Percentiles rank a stretch among this genome's conserved stretches.
Conservation (phyloP, 2,113 vertebrate species). For the Leptosomus discolor region DNA sequence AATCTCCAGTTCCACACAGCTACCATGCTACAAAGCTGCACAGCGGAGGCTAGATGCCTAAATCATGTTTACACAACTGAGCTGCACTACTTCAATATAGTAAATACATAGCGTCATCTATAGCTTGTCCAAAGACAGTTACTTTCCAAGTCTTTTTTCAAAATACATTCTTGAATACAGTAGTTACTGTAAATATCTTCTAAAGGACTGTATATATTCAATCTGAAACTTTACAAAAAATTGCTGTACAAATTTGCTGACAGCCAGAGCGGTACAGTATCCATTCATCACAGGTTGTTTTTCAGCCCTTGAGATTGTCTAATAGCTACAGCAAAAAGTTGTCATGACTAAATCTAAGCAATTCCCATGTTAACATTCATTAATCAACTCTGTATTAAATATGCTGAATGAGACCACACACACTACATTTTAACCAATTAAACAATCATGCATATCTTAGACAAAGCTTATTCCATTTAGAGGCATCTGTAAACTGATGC, state of each 20-base stretch:
- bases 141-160: constrained; percentile 6
- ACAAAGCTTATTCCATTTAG: constrained; percentile 49
- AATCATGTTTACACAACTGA: background rate
- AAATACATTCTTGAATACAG: constrained; percentile 67
- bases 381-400: constrained; percentile 56
- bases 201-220: constrained; percentile 8
- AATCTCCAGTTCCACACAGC: constrained; percentile 10
- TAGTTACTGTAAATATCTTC: constrained; percentile 53
- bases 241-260: constrained; percentile 7
- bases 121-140: background rate
- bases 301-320: constrained; percentile 68
- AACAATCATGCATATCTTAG: constrained; percentile 59
- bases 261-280: constrained; percentile 6
- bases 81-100: background rate
- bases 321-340: constrained; percentile 58
- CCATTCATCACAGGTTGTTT: background rate
- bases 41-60: background rate
- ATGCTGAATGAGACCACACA: constrained; percentile 51
- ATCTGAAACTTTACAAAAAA: constrained; percentile 7
- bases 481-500: constrained; percentile 50
- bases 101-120: constrained; percentile 27
- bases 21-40: constrained; percentile 10
- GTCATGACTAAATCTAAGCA: constrained; percentile 69
- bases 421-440: constrained; percentile 42
- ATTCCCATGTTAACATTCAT: constrained; percentile 59